phyloP scores from a whole-genome alignment of 2,113 vertebrate genomes.

The Cinclus mexicanus region DNA sequence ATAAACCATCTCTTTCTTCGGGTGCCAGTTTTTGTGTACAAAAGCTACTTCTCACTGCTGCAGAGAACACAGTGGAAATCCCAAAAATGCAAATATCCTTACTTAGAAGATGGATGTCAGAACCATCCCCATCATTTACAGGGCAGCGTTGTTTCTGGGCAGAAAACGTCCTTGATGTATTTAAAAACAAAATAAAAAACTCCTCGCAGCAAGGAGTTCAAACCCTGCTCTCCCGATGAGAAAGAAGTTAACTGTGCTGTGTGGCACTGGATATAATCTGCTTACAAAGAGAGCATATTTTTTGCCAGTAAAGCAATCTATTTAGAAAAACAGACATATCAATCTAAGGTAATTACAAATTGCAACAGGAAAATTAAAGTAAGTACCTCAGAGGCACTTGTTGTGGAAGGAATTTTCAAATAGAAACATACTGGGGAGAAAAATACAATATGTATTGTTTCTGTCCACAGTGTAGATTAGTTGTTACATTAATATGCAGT shows the following conservation, averaged over 20 bases:
- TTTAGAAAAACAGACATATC: conserved; percentile 52
- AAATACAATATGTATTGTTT: conserved; percentile 45
- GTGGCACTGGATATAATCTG: conserved; percentile 17
- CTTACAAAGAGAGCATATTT: conserved; percentile 22
- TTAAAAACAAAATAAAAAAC: not conserved
- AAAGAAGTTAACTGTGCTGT: not conserved
- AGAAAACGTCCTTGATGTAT: not conserved
- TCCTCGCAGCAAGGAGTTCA: not conserved
- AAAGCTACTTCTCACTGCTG: not conserved
- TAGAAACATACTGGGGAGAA: not conserved
- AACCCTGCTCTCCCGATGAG: not conserved
- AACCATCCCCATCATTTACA: not conserved
- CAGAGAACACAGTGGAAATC: not conserved
- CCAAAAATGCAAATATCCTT: not conserved
- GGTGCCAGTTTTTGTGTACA: not conserved
- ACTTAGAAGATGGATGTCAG: not conserved
- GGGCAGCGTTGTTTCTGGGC: not conserved
- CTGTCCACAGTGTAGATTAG: conserved; percentile 38
- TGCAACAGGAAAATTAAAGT: conserved; percentile 60
- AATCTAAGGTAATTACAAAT: conserved; percentile 61
- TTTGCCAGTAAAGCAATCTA: conserved; percentile 42
- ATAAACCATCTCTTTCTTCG: not conserved
- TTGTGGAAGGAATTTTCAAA: conserved; percentile 44
- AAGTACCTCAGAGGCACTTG: conserved; percentile 21
- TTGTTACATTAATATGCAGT: conserved; percentile 57